Conservation (phyloP, 2,888 invertebrate species). For the Patella caerulea region DNA sequence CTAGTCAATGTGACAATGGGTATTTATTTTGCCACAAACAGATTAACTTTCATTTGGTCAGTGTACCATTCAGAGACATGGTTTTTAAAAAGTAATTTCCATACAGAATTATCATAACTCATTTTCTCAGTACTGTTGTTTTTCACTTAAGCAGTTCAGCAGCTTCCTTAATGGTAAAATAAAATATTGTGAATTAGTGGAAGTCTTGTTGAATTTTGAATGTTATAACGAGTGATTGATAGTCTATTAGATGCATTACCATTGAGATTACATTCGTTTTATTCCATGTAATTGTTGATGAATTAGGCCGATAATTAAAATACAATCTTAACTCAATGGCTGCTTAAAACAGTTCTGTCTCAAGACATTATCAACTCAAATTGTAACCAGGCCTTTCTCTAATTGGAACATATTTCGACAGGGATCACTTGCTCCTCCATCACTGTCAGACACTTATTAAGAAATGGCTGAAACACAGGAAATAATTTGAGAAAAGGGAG, state of each 20-base stretch:
- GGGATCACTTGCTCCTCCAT: background rate
- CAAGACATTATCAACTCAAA: background rate
- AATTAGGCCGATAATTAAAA: background rate
- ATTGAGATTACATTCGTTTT: background rate
- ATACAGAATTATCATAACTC: constrained; percentile 4
- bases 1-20: background rate
- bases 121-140: background rate
- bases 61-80: background rate
- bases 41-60: background rate
- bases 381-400: background rate
- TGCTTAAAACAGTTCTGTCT: background rate
- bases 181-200: background rate
- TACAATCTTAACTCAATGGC: background rate
- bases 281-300: constrained; percentile 1
- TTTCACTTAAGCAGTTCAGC: constrained; percentile 8
- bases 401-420: background rate
- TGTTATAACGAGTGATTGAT: background rate
- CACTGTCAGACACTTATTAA: constrained; percentile 8
- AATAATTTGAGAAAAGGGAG: background rate
- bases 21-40: background rate
- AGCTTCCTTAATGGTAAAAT: background rate
- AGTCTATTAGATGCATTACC: background rate
- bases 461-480: background rate
- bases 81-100: background rate
- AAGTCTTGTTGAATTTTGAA: background rate